These are phyloP conservation scores for Alsophila aescularia DNA, from an alignment of 2,888 invertebrate species.

Conservation along the genomic window DNA sequence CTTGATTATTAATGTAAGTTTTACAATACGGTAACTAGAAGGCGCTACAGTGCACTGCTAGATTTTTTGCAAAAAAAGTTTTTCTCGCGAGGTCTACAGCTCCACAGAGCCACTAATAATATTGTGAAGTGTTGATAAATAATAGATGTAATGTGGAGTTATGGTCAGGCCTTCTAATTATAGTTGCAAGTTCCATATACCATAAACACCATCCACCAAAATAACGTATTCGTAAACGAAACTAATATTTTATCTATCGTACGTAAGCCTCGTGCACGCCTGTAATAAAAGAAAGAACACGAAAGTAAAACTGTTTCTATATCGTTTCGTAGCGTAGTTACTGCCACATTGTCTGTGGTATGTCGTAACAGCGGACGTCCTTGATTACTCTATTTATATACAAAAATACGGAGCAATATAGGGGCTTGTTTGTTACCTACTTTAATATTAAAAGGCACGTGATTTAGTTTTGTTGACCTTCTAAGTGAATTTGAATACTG, in stretches of 20 bases:
- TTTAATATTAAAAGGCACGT: constrained; percentile 20
- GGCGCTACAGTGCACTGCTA: too few species aligned
- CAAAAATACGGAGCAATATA: constrained; percentile 10
- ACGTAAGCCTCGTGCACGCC: neutral
- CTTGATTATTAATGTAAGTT: too few species aligned
- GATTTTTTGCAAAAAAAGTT: too few species aligned
- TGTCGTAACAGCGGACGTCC: constrained; percentile 21
- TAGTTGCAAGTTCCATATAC: neutral
- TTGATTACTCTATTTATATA: constrained; percentile 31
- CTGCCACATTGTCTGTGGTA: constrained; percentile 9
- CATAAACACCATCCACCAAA: neutral
- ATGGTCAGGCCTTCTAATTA: too few species aligned
- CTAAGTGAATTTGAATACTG: constrained; percentile 11
- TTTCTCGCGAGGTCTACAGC: too few species aligned
- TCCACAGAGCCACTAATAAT: too few species aligned
- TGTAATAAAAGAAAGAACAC: constrained; percentile 11
- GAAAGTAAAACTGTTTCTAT: neutral
- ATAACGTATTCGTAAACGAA: neutral
- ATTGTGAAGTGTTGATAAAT: too few species aligned
- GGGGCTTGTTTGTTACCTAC: constrained; percentile 12
- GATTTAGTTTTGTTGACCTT: constrained; percentile 16
- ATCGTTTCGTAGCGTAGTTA: constrained; percentile 3
- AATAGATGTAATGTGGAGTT: too few species aligned
- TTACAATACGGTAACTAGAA: too few species aligned
- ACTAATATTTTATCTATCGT: neutral